Evolutionary conservation across 2,797 vertebrate species (phyloP).

Genomic region (Protonibea diacanthus): DNA sequence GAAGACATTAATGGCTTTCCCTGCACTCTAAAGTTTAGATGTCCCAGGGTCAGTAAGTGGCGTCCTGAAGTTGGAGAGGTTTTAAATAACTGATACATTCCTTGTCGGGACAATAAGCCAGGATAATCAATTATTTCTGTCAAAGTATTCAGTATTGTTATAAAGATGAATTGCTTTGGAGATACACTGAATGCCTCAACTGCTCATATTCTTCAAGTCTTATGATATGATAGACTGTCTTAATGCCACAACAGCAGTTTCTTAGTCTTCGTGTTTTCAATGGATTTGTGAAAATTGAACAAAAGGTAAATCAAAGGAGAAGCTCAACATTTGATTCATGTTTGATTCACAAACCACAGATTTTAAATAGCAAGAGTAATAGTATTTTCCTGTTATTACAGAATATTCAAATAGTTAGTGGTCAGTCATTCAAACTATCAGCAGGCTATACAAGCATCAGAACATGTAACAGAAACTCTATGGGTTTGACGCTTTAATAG

Average conservation of each 20-base stretch:
- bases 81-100: constrained; percentile 67
- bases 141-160: constrained; percentile 39
- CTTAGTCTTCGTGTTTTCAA: neutral
- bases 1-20: constrained; percentile 72
- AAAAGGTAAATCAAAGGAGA: neutral
- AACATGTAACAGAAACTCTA: neutral
- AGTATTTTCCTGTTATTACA: neutral
- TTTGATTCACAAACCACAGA: constrained; percentile 1
- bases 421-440: constrained; percentile 3
- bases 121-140: constrained; percentile 62
- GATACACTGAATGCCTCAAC: constrained; percentile 15
- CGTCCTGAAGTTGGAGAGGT: constrained; percentile 53
- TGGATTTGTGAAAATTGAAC: constrained; percentile 1
- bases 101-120: constrained; percentile 44
- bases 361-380: neutral
- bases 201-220: constrained; percentile 21
- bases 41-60: constrained; percentile 57
- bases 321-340: neutral
- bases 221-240: constrained; percentile 18
- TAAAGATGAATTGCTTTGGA: constrained; percentile 27
- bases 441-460: neutral
- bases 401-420: constrained; percentile 12
- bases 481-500: neutral
- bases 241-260: neutral
- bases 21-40: constrained; percentile 59